These are phyloP conservation scores for Gortyna flavago DNA, from an alignment of 2,888 invertebrate species.

Conservation along the genomic window DNA sequence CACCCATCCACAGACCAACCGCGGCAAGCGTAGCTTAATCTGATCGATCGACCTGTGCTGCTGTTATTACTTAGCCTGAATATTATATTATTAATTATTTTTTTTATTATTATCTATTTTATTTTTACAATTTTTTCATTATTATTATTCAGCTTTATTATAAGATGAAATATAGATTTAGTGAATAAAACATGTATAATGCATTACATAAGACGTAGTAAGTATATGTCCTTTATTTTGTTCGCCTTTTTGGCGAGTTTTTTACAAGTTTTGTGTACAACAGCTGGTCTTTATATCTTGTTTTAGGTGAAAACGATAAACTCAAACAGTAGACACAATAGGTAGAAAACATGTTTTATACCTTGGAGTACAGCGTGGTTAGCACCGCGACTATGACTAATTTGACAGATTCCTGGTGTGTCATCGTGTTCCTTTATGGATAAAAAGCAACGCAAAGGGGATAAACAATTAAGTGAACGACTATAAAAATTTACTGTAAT, in stretches of 20 bases:
- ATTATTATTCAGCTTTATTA: too few relatives aligned
- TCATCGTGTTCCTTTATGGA: background rate
- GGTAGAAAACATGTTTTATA: background rate
- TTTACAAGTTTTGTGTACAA: background rate
- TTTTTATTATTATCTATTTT: too few relatives aligned
- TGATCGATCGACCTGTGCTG: too few relatives aligned
- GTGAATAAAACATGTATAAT: too few relatives aligned
- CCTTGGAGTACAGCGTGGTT: too few relatives aligned
- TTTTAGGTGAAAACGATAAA: background rate
- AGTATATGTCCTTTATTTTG: background rate
- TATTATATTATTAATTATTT: too few relatives aligned
- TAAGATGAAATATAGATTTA: too few relatives aligned
- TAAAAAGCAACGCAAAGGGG: background rate
- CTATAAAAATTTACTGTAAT: background rate
- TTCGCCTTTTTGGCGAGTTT: background rate
- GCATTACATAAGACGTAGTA: too few relatives aligned
- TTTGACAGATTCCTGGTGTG: background rate
- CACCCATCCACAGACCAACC: too few relatives aligned
- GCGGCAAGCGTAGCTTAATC: too few relatives aligned
- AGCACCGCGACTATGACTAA: constrained; percentile 1
- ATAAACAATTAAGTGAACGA: background rate
- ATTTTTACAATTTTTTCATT: too few relatives aligned
- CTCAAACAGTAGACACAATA: background rate
- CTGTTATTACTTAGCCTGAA: too few relatives aligned
- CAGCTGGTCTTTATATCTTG: background rate